Conservation (phyloP, 1,140 invertebrate genomes). For the Batillaria attramentaria region DNA sequence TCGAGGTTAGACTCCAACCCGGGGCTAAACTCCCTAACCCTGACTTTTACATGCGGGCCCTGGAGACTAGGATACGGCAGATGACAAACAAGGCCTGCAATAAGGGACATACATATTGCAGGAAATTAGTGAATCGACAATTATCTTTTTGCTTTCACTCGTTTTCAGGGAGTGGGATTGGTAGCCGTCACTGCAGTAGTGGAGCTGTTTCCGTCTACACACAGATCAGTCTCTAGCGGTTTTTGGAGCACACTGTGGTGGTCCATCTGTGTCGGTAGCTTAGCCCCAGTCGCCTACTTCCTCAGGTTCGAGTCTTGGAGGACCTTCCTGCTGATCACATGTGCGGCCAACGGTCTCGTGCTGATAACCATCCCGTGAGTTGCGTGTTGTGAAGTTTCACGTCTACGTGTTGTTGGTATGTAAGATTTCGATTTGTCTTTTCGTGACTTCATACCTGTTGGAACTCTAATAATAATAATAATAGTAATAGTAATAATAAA, state of each 20-base stretch:
- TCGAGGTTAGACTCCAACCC: no score
- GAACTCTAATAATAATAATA: neutral
- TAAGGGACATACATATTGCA: neutral
- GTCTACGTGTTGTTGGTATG: neutral
- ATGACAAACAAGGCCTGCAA: no score
- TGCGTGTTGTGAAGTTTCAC: neutral
- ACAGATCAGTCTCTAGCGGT: neutral
- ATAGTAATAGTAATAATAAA: neutral
- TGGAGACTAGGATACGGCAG: neutral
- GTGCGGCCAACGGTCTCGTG: neutral
- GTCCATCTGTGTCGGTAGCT: slow-evolving; percentile 13
- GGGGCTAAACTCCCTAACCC: no score
- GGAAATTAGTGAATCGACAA: neutral
- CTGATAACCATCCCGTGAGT: slow-evolving; percentile 20
- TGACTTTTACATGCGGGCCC: neutral
- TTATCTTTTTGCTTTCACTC: neutral
- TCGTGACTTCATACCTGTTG: neutral
- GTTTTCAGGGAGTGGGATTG: slow-evolving; percentile 14
- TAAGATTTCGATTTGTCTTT: neutral
- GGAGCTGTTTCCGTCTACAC: slow-evolving; percentile 23
- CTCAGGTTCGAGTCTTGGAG: slow-evolving; percentile 34
- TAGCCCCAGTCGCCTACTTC: slow-evolving; percentile 34
- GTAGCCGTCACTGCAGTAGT: slow-evolving; percentile 14
- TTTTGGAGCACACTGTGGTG: slow-evolving; percentile 20
- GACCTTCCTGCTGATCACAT: slow-evolving; percentile 8